Conservation (phyloP, 2,113 vertebrate genomes). For the Chionomys nivalis region DNA sequence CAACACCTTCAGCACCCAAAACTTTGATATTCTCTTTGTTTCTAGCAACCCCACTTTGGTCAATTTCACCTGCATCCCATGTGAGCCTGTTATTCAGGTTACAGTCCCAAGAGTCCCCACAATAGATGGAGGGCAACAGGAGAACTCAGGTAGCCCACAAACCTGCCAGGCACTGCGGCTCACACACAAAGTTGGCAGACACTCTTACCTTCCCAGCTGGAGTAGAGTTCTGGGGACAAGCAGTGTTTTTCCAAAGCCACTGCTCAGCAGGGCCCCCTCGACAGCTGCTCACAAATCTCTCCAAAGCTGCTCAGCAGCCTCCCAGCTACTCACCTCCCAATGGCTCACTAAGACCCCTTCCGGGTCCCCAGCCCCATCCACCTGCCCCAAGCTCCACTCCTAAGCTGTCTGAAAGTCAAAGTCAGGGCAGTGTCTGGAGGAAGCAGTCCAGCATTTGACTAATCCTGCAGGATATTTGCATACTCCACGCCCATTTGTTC, state of each 20-base stretch:
- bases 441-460: slow-evolving; percentile 82
- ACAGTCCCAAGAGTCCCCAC: not conserved
- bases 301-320: not conserved
- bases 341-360: not conserved
- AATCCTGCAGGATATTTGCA: slow-evolving; percentile 82
- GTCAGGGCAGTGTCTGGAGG: slow-evolving; percentile 38
- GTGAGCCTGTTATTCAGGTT: not conserved
- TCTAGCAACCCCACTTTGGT: not conserved
- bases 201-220: slow-evolving; percentile 59
- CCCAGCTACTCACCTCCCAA: not conserved
- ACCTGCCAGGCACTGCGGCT: not conserved
- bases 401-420: not conserved
- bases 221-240: not conserved
- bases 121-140: not conserved
- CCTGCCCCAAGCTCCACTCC: not conserved
- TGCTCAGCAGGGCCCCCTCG: not conserved
- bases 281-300: not conserved
- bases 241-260: not conserved
- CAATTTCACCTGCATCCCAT: not conserved
- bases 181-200: not conserved
- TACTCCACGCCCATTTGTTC: slow-evolving; percentile 70
- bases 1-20: not conserved
- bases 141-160: not conserved
- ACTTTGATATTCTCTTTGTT: not conserved
- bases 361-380: not conserved